These are phyloP conservation scores for Poecilia velifera DNA, from an alignment of 2,797 vertebrate species.

Conservation along the genomic window DNA sequence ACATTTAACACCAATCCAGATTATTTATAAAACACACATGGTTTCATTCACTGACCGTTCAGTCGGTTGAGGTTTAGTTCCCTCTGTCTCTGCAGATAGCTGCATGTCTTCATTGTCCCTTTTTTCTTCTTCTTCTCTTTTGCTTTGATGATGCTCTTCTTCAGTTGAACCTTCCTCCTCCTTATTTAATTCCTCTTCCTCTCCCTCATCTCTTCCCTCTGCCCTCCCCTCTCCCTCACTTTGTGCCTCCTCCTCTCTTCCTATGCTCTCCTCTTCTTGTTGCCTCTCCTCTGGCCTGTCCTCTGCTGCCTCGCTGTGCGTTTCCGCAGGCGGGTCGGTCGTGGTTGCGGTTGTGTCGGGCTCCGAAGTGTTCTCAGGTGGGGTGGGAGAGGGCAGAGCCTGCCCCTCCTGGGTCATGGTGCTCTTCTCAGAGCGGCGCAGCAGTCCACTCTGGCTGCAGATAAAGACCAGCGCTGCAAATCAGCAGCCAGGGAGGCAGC, in stretches of 20 bases:
- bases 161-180: constrained; percentile 24
- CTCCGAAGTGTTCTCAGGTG: constrained; percentile 63
- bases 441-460: constrained; percentile 44
- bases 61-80: constrained; percentile 42
- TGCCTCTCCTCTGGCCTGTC: constrained; percentile 50
- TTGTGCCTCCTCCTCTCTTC: constrained; percentile 34
- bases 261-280: constrained; percentile 33
- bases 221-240: constrained; percentile 37
- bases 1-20: neutral
- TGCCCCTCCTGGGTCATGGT: constrained; percentile 86
- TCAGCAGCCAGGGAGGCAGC: constrained; percentile 26
- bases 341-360: constrained; percentile 19
- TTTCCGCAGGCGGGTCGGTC: constrained; percentile 29
- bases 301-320: constrained; percentile 38
- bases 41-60: constrained; percentile 58
- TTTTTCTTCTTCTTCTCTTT: constrained; percentile 52
- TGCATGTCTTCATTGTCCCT: constrained; percentile 50
- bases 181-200: constrained; percentile 44
- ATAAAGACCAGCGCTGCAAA: constrained; percentile 36
- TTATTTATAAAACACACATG: neutral
- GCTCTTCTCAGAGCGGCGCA: constrained; percentile 51
- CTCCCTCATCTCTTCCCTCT: constrained; percentile 40
- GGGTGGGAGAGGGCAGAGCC: constrained; percentile 75
- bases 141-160: constrained; percentile 34
- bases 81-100: constrained; percentile 43